Percentiles rank a stretch among this genome's conserved stretches.
These are phyloP conservation scores for Adoxophyes honmai DNA, from an alignment of 1,140 invertebrate genomes.

Conservation along the genomic window DNA sequence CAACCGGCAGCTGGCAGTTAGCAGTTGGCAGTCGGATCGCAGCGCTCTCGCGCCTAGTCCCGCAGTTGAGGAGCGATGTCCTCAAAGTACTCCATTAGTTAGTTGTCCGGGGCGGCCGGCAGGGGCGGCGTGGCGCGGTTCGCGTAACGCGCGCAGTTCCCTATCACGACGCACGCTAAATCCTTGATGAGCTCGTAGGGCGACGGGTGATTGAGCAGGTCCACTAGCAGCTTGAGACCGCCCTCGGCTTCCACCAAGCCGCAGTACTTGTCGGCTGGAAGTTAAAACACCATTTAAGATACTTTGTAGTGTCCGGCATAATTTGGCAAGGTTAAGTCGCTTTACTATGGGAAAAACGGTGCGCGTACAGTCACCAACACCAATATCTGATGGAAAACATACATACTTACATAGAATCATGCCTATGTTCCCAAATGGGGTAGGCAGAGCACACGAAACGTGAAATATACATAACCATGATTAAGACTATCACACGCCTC, in stretches of 20 bases:
- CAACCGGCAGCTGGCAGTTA: too few species aligned
- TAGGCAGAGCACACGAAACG: too few species aligned
- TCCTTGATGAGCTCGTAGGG: constrained; percentile 82
- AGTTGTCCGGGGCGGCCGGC: constrained; percentile 40
- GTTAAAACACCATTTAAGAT: constrained; percentile 19
- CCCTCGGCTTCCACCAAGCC: constrained; percentile 90
- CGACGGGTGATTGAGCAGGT: constrained; percentile 80
- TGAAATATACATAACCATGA: too few species aligned
- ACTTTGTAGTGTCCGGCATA: too few species aligned
- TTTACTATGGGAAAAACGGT: too few species aligned
- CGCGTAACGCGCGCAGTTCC: constrained; percentile 76
- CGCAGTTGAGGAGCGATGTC: constrained; percentile 43
- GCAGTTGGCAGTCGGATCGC: too few species aligned
- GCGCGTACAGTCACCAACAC: too few species aligned
- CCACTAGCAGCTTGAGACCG: constrained; percentile 85
- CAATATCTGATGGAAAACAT: too few species aligned
- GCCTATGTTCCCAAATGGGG: too few species aligned
- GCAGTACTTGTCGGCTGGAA: constrained; percentile 93
- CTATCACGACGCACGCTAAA: constrained; percentile 81
- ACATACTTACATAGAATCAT: too few species aligned
- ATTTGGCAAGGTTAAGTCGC: too few species aligned
- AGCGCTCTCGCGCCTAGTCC: constrained; percentile 27
- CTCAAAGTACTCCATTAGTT: constrained; percentile 62
- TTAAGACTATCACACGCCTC: too few species aligned
- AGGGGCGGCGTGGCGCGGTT: constrained; percentile 12